Conservation (phyloP, 1,140 invertebrate species). For the Diorhabda elongata region DNA sequence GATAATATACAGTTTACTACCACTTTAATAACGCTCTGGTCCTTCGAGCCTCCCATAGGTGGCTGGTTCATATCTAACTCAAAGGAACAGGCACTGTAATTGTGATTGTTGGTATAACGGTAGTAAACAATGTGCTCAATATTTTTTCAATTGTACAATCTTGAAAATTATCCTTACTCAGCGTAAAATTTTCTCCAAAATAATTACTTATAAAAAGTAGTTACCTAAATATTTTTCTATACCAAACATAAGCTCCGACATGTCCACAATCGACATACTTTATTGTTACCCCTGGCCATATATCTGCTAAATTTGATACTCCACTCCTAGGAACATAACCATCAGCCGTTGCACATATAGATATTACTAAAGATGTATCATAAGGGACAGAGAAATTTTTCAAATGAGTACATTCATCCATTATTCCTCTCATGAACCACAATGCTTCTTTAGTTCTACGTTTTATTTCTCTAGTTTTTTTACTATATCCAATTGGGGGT, state of each 20-base stretch:
- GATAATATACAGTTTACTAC: no score
- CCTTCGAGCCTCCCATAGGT: no score
- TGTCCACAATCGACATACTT: constrained; percentile 87
- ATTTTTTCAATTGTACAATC: no score
- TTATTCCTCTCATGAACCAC: constrained; percentile 95
- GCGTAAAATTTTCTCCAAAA: no score
- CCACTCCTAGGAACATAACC: constrained; percentile 88
- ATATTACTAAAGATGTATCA: constrained; percentile 79
- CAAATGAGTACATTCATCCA: constrained; percentile 98
- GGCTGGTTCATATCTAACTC: no score
- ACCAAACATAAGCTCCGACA: constrained; percentile 75
- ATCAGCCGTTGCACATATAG: constrained; percentile 83
- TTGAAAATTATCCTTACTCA: no score
- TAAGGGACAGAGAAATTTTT: constrained; percentile 83
- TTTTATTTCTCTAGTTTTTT: constrained; percentile 27
- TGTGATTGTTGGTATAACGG: no score
- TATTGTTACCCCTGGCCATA: constrained; percentile 90
- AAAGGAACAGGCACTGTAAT: no score
- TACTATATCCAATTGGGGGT: constrained; percentile 14
- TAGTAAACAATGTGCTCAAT: no score
- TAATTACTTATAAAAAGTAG: no score
- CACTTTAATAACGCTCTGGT: no score
- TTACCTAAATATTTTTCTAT: constrained; percentile 39
- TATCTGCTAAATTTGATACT: constrained; percentile 73
- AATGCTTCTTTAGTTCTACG: constrained; percentile 60